A percentile compares a stretch with the other conserved stretches of the same genome.
Evolutionary conservation across 1,140 invertebrate genomes (phyloP).

Genomic region (Drosophila parvula): DNA sequence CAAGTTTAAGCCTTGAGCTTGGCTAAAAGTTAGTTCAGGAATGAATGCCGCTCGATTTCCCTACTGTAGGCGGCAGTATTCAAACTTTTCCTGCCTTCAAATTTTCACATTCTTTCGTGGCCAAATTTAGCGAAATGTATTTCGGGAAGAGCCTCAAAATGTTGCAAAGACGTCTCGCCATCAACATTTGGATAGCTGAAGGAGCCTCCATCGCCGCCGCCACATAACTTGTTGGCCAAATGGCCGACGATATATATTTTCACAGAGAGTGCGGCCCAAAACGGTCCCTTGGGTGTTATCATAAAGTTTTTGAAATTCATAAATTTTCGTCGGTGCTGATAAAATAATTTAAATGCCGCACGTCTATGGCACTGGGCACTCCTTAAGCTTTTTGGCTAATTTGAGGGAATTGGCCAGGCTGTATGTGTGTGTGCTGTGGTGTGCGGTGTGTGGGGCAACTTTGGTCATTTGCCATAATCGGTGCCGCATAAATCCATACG

Average conservation of each 20-base stretch:
- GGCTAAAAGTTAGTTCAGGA: constrained; percentile 5
- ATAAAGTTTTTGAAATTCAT: constrained; percentile 72
- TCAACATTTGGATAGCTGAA: constrained; percentile 11
- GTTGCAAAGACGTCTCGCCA: not conserved
- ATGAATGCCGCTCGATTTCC: constrained; percentile 1
- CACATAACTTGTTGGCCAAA: constrained; percentile 33
- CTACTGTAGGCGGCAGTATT: not conserved
- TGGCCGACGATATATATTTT: constrained; percentile 62
- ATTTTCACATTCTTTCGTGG: constrained; percentile 1
- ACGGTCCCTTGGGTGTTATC: constrained; percentile 63
- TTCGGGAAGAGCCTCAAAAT: not conserved
- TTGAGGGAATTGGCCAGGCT: constrained; percentile 15
- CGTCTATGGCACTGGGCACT: constrained; percentile 43
- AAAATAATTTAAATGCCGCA: constrained; percentile 72
- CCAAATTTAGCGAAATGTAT: constrained; percentile 1
- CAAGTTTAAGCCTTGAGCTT: constrained; percentile 22
- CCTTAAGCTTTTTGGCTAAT: constrained; percentile 49
- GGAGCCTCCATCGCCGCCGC: not conserved
- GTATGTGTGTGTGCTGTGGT: not conserved
- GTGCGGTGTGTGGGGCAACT: constrained; percentile 37
- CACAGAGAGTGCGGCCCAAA: constrained; percentile 37
- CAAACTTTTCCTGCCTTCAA: constrained; percentile 3
- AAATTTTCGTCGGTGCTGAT: constrained; percentile 62
- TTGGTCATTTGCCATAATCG: constrained; percentile 65
- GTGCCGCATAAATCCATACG: constrained; percentile 56